Base-by-base conservation (phyloP, 2,888 invertebrate species). In the Noctua comes region DNA sequence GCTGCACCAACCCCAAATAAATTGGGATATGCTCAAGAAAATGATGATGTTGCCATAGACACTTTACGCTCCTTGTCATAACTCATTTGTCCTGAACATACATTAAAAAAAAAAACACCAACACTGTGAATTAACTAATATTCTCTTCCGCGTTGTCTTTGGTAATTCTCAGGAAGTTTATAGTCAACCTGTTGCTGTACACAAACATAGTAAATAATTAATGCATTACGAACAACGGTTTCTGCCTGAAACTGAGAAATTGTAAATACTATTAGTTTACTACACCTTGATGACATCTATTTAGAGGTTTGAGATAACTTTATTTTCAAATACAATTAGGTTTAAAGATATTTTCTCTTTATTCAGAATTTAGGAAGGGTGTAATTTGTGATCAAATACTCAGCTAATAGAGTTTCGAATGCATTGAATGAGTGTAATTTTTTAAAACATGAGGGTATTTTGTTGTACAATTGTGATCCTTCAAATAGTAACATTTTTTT, bases 131-230 rank as follows among this genome's bases (percentile, higher is more conserved):
- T 57, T 18, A 27, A 18, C 11, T 21, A 36, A 64, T 24, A 24
- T 6, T 36, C 2, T 27, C 24, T 31, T 31, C 10, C 8, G 21
- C 21, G 2, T 11, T 10, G n/a, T 18, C n/a, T 5, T 43, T n/a
- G 0, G 21, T 8, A 11, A 16, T 43, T n/a, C 21, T 40, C 40
- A 40, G n/a, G 21, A 16, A 16, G 3, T 36, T 46, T 16, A 16
- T 11, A 18, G 18, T 24, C 36, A 54, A 77, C 78, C 80, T 80
- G 80, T 78, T 70, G 80, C 64, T 65, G 10, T 36, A 36, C 36
- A 13, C 27, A 79, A 51, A 54, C 72, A 43, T 80, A 27, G 18
- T 46, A 72, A 78, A 64, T 64, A 64, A 73, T 54, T 36, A 71
- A 64, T 64, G 62, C n/a, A 10, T n/a, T 13, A 21, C 3, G 0